Base-by-base conservation (phyloP, 2,888 invertebrate genomes). In the Epirrita christyi region DNA sequence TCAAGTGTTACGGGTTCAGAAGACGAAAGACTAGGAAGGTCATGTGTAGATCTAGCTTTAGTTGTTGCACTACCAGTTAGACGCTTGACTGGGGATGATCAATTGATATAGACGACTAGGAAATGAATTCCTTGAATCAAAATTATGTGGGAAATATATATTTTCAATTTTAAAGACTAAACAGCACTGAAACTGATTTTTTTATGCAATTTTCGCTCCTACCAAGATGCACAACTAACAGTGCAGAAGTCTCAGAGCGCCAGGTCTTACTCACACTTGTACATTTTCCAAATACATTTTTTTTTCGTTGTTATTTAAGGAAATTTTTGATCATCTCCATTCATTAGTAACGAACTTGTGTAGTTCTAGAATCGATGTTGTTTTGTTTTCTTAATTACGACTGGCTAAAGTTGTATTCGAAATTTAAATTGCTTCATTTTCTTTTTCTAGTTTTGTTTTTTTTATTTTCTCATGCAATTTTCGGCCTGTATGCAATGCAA, bases 1-100 rank as follows among this genome's bases (percentile, higher is more conserved):
- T 87, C 6, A 69, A 88, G 50, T 88, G 90, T 63, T 86, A 86
- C 59, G 88, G 91, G 66, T 86, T 91, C 59, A 90, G 90, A 82
- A 76, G 88, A 66, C 68, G 81, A 52, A 77, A 81, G 42, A 87
- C 83, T 66, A 70, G 83, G 37, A 82, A 76, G 66, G 83, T 86
- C 1, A 80, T 78, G 34, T 87, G 88, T 67, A 71, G 76, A 5
- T 84, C 87, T 76, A 78, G 77, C 73, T 78, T 86, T 69, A 75
- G 79, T 37, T 83, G 84, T 78, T 85, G 85, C 76, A 81, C 82
- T 21, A 3, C 21, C 4, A 21, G 21, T 21, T 21, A 21, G 21
- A 21, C n/a, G n/a, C n/a, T 3, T 21, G 21, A 21, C 2, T 21
- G 21, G 21, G 4, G 21, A 21, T 21, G 21, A 21, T 21, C 21